A percentile compares a stretch with the other conserved stretches of the same genome.
phyloP scores from a whole-genome alignment of 2,113 vertebrate genomes.

The Clinocottus analis region DNA sequence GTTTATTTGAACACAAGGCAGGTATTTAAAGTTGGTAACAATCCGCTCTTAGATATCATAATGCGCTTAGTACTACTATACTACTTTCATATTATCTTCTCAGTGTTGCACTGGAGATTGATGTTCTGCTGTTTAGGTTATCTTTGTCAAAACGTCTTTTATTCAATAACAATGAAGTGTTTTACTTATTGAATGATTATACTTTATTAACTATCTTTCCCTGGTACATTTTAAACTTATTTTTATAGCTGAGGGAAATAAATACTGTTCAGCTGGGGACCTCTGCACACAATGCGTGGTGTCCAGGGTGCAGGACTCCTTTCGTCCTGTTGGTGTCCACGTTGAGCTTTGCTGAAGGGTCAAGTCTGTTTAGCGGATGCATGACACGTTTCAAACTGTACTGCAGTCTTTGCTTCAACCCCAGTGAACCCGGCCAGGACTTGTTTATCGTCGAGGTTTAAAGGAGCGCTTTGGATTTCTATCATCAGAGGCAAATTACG shows the following conservation, averaged over 20 bases:
- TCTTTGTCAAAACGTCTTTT: background rate
- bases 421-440: background rate
- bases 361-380: background rate
- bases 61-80: background rate
- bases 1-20: background rate
- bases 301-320: background rate
- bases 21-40: background rate
- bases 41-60: background rate
- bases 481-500: background rate
- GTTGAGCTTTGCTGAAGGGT: constrained; percentile 33
- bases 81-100: background rate
- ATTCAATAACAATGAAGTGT: background rate
- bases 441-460: background rate
- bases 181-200: background rate
- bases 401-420: background rate
- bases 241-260: background rate
- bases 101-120: background rate
- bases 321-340: constrained; percentile 45
- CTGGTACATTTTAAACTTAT: background rate
- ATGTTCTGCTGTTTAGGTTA: background rate
- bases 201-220: background rate
- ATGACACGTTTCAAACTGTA: background rate
- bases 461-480: background rate
- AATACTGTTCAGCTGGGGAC: background rate
- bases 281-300: background rate